Percentiles rank a stretch among this genome's conserved stretches.
phyloP scores from a whole-genome alignment of 2,888 invertebrate species.

The Orthonychiurus folsomi region DNA sequence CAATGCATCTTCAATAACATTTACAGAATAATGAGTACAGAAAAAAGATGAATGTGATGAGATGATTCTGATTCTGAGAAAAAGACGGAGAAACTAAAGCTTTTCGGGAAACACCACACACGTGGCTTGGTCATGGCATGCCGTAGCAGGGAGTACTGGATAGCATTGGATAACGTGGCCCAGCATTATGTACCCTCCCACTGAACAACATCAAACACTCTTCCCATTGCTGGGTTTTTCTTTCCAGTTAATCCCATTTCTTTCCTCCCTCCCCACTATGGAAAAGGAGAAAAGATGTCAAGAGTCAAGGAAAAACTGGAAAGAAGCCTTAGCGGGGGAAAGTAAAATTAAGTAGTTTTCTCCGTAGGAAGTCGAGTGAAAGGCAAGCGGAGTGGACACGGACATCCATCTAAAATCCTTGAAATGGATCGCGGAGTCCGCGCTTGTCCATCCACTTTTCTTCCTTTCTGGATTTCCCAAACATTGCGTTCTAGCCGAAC shows the following conservation, averaged over 20 bases:
- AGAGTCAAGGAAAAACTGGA: not conserved
- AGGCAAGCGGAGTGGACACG: not conserved
- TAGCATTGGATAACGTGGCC: not conserved
- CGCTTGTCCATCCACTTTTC: not conserved
- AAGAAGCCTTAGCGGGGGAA: not conserved
- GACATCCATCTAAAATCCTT: not conserved
- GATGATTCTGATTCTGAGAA: not conserved
- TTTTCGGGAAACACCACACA: too few species aligned
- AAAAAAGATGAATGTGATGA: not conserved
- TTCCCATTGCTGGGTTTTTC: not conserved
- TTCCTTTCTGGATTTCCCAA: too few species aligned
- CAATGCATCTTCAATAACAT: too few species aligned
- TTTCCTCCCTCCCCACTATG: not conserved
- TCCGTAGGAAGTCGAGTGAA: constrained; percentile 1
- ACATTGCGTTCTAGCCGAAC: too few species aligned
- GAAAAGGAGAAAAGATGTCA: not conserved
- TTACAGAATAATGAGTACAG: too few species aligned
- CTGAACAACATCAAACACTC: not conserved
- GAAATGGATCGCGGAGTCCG: not conserved
- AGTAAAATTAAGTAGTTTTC: constrained; percentile 1
- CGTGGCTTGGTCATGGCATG: too few species aligned
- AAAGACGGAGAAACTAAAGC: too few species aligned
- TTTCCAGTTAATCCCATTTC: not conserved
- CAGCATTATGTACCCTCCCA: too few species aligned
- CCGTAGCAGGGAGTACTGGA: too few species aligned